A percentile compares a stretch with the other conserved stretches of the same genome.
These are phyloP conservation scores for Myotis pilosus DNA, from an alignment of 2,797 vertebrate species.

Conservation along the genomic window DNA sequence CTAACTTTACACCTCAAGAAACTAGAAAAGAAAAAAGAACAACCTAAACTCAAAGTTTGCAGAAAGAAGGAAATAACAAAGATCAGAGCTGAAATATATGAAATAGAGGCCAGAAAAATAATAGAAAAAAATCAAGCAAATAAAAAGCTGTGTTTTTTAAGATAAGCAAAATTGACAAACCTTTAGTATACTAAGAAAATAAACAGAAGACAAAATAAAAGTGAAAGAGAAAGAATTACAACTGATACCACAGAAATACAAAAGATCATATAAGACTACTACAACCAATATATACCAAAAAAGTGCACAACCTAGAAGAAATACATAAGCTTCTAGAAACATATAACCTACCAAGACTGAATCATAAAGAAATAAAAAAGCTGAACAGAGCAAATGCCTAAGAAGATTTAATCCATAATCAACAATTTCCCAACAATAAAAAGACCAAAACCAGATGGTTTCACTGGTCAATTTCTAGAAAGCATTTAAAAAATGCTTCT, in stretches of 20 bases:
- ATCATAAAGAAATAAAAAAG: background rate
- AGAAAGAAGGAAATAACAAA: background rate
- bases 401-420: background rate
- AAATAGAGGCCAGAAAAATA: background rate
- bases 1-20: background rate
- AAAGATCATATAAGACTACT: background rate
- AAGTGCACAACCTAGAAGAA: background rate
- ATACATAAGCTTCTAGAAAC: background rate
- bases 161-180: background rate
- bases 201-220: background rate
- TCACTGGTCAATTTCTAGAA: background rate
- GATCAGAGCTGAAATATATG: background rate
- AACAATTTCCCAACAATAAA: background rate
- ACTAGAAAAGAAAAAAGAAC: background rate
- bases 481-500: background rate
- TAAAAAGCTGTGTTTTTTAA: background rate
- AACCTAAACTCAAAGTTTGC: background rate
- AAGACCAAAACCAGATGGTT: background rate
- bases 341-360: background rate
- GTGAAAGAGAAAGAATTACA: background rate
- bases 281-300: background rate
- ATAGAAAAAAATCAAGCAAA: background rate
- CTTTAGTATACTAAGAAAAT: background rate
- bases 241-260: background rate
- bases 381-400: background rate